phyloP scores from a whole-genome alignment of 2,888 invertebrate genomes.

The Neoitamus cyanurus region DNA sequence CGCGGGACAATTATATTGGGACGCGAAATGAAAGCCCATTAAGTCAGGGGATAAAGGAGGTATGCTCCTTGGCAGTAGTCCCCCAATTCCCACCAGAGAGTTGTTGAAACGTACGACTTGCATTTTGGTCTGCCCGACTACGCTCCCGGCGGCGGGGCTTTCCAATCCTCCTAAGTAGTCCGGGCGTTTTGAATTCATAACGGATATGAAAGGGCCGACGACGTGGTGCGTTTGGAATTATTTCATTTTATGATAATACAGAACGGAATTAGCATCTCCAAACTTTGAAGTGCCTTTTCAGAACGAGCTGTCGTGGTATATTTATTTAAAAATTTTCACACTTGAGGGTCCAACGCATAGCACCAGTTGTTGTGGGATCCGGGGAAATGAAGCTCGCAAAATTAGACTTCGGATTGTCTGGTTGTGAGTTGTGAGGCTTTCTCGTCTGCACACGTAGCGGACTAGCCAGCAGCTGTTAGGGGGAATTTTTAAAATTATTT shows the following conservation, averaged over 20 bases:
- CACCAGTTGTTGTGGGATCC: background rate
- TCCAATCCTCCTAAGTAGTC: background rate
- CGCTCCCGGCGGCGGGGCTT: background rate
- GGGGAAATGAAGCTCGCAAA: background rate
- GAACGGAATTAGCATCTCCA: background rate
- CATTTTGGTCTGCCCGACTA: background rate
- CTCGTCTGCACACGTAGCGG: background rate
- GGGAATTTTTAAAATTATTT: background rate
- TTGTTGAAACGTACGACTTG: background rate
- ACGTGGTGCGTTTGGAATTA: background rate
- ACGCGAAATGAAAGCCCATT: background rate
- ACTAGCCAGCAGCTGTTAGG: background rate
- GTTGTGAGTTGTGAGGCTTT: background rate
- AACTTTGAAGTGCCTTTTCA: background rate
- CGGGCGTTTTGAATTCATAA: background rate
- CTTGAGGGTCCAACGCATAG: background rate
- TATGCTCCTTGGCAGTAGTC: background rate
- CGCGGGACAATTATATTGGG: conserved; percentile 1
- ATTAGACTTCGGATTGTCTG: background rate
- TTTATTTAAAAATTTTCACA: conserved; percentile 5
- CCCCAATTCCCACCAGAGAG: background rate
- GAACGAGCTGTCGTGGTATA: background rate
- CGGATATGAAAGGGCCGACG: background rate
- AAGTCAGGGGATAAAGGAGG: background rate
- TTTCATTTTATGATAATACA: conserved; percentile 1